Percentiles rank a stretch among this genome's conserved stretches.
Conservation (phyloP, 2,888 invertebrate species). For the Amiota mariae region DNA sequence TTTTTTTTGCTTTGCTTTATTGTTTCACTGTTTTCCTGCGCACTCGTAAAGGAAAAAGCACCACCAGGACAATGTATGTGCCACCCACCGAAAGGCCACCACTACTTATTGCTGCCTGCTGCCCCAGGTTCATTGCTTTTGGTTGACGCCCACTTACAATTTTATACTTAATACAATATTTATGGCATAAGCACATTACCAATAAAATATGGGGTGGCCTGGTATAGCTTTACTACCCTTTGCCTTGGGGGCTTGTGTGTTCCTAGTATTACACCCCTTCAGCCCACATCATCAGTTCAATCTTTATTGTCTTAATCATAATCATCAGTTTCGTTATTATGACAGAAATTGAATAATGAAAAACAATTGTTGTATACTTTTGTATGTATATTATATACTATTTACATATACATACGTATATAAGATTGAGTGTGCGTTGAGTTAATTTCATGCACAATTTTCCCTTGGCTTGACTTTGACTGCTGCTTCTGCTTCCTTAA, state of each 20-base stretch:
- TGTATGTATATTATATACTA: background rate
- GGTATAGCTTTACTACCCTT: slow-evolving; percentile 18
- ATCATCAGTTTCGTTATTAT: slow-evolving; percentile 50
- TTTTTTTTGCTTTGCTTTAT: slow-evolving; percentile 6
- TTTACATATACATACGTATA: background rate
- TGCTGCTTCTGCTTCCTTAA: background rate
- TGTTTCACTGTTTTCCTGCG: slow-evolving; percentile 40
- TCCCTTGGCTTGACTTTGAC: slow-evolving; percentile 53
- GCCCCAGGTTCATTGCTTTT: slow-evolving; percentile 27
- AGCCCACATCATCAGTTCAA: slow-evolving; percentile 12
- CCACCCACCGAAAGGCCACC: slow-evolving; percentile 27
- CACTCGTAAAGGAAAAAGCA: slow-evolving; percentile 47
- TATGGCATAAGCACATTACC: slow-evolving; percentile 69
- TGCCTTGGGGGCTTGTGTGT: background rate
- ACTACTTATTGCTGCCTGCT: slow-evolving; percentile 9
- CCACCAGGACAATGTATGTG: slow-evolving; percentile 49
- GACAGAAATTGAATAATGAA: slow-evolving; percentile 67
- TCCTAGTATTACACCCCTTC: background rate
- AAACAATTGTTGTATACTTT: slow-evolving; percentile 60
- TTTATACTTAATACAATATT: slow-evolving; percentile 64
- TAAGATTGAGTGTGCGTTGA: slow-evolving; percentile 20
- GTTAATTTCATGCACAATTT: slow-evolving; percentile 66
- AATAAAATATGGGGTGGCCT: slow-evolving; percentile 57
- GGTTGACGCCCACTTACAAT: slow-evolving; percentile 67
- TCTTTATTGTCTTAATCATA: slow-evolving; percentile 18